These are phyloP conservation scores for Hippoglossus stenolepis DNA, from an alignment of 2,113 vertebrate genomes.

Conservation along the genomic window DNA sequence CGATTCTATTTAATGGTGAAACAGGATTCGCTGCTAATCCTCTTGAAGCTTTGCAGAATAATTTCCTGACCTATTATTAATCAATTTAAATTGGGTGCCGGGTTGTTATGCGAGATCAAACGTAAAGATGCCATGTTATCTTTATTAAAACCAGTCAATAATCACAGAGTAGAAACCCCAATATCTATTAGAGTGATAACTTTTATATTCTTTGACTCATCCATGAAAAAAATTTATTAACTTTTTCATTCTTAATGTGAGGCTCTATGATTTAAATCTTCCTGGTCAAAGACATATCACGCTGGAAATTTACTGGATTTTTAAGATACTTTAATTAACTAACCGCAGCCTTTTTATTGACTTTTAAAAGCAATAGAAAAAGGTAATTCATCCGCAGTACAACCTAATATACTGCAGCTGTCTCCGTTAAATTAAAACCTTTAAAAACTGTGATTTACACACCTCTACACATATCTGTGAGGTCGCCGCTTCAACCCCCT, in stretches of 20 bases:
- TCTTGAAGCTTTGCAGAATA: constrained; percentile 57
- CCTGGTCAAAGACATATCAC: neutral
- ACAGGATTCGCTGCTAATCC: constrained; percentile 73
- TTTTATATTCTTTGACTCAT: neutral
- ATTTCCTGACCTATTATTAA: constrained; percentile 64
- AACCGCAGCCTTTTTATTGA: constrained; percentile 3
- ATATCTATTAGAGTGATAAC: constrained; percentile 10
- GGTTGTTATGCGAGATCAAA: constrained; percentile 29
- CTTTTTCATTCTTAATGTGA: neutral
- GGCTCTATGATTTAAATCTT: neutral
- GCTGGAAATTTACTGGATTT: neutral
- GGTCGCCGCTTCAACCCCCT: neutral
- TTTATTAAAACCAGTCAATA: neutral
- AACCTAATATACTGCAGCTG: neutral
- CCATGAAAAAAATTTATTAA: constrained; percentile 7
- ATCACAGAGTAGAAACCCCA: neutral
- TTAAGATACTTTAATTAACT: neutral
- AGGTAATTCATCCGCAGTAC: neutral
- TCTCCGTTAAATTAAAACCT: neutral
- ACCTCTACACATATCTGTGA: neutral
- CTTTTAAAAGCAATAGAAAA: neutral
- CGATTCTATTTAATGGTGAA: constrained; percentile 68
- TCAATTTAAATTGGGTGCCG: constrained; percentile 41
- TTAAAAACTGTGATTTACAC: constrained; percentile 1
- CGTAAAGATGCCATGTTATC: constrained; percentile 25